Percentiles rank a stretch among this genome's conserved stretches.
phyloP scores from a whole-genome alignment of 2,888 invertebrate species.

The Halictus quadricinctus region DNA sequence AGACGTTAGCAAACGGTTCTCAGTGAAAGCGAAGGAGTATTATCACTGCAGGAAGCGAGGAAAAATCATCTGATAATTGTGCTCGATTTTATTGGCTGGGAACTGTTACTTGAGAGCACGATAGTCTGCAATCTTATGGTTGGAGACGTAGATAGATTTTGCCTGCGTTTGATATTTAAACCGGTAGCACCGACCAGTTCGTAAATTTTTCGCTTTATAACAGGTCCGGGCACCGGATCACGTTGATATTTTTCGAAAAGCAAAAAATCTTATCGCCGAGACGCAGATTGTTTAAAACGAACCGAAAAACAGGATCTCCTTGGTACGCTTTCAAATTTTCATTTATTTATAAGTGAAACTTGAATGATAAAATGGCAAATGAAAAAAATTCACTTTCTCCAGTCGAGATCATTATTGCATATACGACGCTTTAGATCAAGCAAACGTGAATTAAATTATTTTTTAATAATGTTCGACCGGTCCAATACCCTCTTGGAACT shows the following conservation, averaged over 20 bases:
- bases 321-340: background rate
- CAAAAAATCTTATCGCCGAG: background rate
- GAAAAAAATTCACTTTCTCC: slow-evolving; percentile 1
- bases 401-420: background rate
- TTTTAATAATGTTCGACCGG: no score
- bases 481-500: no score
- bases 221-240: slow-evolving; percentile 35
- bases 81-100: background rate
- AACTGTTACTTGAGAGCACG: background rate
- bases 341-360: background rate
- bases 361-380: background rate
- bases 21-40: background rate
- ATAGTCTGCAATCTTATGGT: background rate
- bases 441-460: no score
- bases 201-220: slow-evolving; percentile 26
- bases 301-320: slow-evolving; percentile 4
- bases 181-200: slow-evolving; percentile 44
- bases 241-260: background rate
- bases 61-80: background rate
- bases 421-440: no score
- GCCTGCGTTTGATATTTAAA: slow-evolving; percentile 54
- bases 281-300: background rate
- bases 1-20: background rate
- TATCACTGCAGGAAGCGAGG: background rate
- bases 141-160: slow-evolving; percentile 25